Evolutionary conservation across 2,113 vertebrate species (phyloP), one percentile per base, ranked within the genome.

Genomic region (Acanthisitta chloris): DNA sequence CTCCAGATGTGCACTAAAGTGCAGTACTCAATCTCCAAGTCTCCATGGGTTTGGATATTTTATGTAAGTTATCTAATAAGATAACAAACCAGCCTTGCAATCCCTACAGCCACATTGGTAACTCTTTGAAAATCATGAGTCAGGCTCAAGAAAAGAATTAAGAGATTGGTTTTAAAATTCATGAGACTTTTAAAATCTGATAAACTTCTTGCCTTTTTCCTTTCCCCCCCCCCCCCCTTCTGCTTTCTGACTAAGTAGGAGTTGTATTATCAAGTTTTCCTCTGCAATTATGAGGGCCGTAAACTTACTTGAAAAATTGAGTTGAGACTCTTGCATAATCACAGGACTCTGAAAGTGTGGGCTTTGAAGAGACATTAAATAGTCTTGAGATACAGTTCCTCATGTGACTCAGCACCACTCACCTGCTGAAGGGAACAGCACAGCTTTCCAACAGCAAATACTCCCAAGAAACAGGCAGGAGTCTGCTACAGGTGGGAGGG

Each of bases 61-160:
- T 90, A 88, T 93, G 83, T 79, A 93, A 96, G 88, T 92, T 94
- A 94, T 86, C 95, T 93, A 93, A 92, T 78, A 70, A 92, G 74
- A 90, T 95, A 95, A 95, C 67, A 90, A 96, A 77, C 79, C 90
- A 94, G 88, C 82, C 40, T 78, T 86, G 86, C 90, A 96, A 81
- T 90, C 94, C 79, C 95, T 93, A 86, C 90, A 96, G 94, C 88
- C 93, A 90, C 95, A 81, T 34, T 83, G 65, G 48, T 88, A 91
- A 90, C 90, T 92, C 72, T 95, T 97, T 93, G 90, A 97, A 96
- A 96, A 94, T 69, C 96, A 92, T 93, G 94, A 96, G 92, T 95
- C 93, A 97, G 90, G 81, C 88, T 96, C 89, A 73, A 79, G 94
- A 94, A 96, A 93, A 92, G 92, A 95, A 95, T 95, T 94, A 95